Evolutionary conservation across 2,113 vertebrate species (phyloP).

Genomic region (Platichthys flesus): DNA sequence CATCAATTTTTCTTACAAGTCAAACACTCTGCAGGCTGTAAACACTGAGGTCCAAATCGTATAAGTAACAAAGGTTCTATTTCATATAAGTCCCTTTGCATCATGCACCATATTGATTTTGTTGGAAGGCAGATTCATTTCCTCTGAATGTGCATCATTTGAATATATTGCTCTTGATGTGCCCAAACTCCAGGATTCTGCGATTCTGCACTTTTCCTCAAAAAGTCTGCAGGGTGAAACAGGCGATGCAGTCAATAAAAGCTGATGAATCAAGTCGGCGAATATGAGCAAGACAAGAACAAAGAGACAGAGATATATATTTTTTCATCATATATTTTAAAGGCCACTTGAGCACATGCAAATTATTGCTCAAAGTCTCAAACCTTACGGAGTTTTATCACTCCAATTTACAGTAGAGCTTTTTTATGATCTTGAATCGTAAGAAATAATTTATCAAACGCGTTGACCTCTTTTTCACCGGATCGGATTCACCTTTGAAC

Average conservation of each 20-base stretch:
- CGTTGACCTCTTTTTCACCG: slow-evolving; percentile 9
- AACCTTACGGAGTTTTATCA: slow-evolving; percentile 41
- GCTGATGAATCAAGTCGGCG: slow-evolving; percentile 54
- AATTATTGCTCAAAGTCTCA: slow-evolving; percentile 39
- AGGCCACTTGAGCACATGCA: slow-evolving; percentile 35
- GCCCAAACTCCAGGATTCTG: slow-evolving; percentile 31
- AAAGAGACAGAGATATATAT: slow-evolving; percentile 35
- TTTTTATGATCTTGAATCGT: slow-evolving; percentile 26
- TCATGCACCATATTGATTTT: slow-evolving; percentile 3
- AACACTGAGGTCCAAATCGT: slow-evolving; percentile 14
- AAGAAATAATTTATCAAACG: slow-evolving; percentile 43
- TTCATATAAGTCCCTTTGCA: neutral
- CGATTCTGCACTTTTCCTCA: slow-evolving; percentile 43
- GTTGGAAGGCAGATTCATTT: slow-evolving; percentile 48
- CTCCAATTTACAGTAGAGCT: slow-evolving; percentile 33
- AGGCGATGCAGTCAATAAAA: slow-evolving; percentile 45
- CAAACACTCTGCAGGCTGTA: slow-evolving; percentile 10
- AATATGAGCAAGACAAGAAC: slow-evolving; percentile 16
- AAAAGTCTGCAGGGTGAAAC: slow-evolving; percentile 7
- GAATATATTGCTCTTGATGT: neutral
- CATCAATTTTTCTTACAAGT: slow-evolving; percentile 29
- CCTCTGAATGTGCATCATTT: slow-evolving; percentile 32
- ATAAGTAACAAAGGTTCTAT: neutral
- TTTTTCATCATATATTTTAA: slow-evolving; percentile 58
- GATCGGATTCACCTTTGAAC: slow-evolving; percentile 27